Evolutionary conservation across 2,113 vertebrate genomes (phyloP).

Genomic region (Vombatus ursinus): DNA sequence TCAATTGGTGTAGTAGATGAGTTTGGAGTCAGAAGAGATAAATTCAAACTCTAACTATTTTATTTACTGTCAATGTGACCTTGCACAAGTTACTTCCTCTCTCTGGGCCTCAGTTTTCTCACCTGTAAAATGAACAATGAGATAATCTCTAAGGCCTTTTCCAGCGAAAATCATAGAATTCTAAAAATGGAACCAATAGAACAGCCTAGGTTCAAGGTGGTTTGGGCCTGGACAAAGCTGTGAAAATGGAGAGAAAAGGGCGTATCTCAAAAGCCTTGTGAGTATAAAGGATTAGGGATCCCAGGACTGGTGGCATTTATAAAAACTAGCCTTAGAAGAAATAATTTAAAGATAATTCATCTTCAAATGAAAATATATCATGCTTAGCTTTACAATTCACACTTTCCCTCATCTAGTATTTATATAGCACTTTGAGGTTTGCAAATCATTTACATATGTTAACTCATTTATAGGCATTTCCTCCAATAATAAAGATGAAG

Average conservation of each 20-base stretch:
- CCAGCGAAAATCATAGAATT: neutral
- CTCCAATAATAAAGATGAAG: neutral
- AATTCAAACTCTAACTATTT: neutral
- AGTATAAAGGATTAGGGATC: neutral
- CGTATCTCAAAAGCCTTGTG: too few relatives aligned
- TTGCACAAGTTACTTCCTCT: neutral
- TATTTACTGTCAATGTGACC: neutral
- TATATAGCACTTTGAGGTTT: neutral
- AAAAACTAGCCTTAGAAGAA: neutral
- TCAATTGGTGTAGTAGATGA: neutral
- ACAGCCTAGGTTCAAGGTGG: neutral
- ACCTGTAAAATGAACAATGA: neutral
- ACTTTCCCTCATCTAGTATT: conserved; percentile 1
- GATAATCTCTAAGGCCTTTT: neutral
- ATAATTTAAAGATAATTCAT: neutral
- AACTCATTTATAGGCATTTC: neutral
- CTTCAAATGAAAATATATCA: neutral
- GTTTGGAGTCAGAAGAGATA: neutral
- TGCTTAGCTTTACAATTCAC: neutral
- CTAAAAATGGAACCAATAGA: neutral
- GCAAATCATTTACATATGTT: neutral
- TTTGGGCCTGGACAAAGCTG: neutral
- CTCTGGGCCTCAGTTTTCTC: neutral
- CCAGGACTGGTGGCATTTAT: neutral
- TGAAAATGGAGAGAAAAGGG: neutral